Conservation (phyloP, 2,888 invertebrate species). For the Nomada lathburiana region DNA sequence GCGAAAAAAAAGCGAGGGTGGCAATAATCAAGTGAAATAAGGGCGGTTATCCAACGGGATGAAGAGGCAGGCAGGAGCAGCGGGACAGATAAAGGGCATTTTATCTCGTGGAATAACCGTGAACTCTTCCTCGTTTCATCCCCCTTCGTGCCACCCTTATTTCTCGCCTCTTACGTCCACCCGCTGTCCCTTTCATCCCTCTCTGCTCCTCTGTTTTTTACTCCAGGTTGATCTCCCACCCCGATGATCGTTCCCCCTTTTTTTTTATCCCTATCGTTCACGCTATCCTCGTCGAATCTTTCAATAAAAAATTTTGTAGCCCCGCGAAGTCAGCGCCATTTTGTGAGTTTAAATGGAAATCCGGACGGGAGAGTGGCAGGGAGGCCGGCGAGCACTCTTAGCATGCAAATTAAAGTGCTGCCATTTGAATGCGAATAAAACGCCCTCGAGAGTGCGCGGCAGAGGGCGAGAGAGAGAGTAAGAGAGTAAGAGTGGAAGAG, state of each 20-base stretch:
- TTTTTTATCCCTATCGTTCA: conserved; percentile 57
- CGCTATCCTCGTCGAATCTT: conserved; percentile 83
- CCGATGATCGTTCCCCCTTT: conserved; percentile 27
- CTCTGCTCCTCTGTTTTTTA: background rate
- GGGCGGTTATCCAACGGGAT: conserved; percentile 56
- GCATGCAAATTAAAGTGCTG: conserved; percentile 85
- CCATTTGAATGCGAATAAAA: conserved; percentile 84
- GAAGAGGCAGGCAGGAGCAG: conserved; percentile 58
- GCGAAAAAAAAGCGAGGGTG: conserved; percentile 56
- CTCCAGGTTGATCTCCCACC: conserved; percentile 17
- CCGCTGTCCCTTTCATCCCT: background rate
- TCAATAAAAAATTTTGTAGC: conserved; percentile 85
- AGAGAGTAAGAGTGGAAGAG: conserved; percentile 40
- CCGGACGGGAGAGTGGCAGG: conserved; percentile 75
- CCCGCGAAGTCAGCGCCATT: conserved; percentile 83
- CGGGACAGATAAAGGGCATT: conserved; percentile 79
- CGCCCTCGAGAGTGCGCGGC: conserved; percentile 70
- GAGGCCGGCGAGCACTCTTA: conserved; percentile 80
- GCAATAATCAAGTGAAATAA: conserved; percentile 68
- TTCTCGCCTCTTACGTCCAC: conserved; percentile 45
- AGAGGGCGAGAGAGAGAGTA: background rate
- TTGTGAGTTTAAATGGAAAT: conserved; percentile 85
- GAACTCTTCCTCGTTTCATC: conserved; percentile 55
- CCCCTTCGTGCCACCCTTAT: conserved; percentile 41
- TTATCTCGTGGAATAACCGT: conserved; percentile 79